A percentile compares a stretch with the other conserved stretches of the same genome.
These are phyloP conservation scores for Galaxias olidus DNA, from an alignment of 2,797 vertebrate genomes.

Conservation along the genomic window DNA sequence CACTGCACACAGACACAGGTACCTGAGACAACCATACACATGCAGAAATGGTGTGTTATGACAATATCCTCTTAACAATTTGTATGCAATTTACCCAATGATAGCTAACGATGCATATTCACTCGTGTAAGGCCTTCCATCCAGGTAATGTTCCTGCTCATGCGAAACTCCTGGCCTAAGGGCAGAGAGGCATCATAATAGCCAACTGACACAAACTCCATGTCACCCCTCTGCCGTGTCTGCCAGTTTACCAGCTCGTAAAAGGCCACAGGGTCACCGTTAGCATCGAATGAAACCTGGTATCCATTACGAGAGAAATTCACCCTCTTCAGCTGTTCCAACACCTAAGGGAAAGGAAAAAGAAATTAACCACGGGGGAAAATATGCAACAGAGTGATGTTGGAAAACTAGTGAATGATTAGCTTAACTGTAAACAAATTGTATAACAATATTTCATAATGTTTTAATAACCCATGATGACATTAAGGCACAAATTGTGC, in stretches of 20 bases:
- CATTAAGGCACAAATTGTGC: rapidly evolving
- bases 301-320: constrained; percentile 66
- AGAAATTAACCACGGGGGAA: too few relatives aligned
- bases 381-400: too few relatives aligned
- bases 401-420: not conserved
- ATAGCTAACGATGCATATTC: not conserved
- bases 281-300: constrained; percentile 71
- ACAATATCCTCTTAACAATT: too few relatives aligned
- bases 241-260: constrained; percentile 79
- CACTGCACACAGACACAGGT: constrained; percentile 65
- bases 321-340: constrained; percentile 54
- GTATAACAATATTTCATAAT: not conserved
- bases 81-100: too few relatives aligned
- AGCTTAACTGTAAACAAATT: not conserved
- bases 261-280: constrained; percentile 69
- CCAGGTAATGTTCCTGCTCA: constrained; percentile 60
- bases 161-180: constrained; percentile 54
- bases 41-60: not conserved
- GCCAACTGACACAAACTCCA: constrained; percentile 64
- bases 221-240: constrained; percentile 35
- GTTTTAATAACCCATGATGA: not conserved
- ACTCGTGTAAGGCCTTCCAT: constrained; percentile 46
- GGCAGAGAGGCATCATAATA: constrained; percentile 63
- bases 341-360: constrained; percentile 45
- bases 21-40: constrained; percentile 44